These are phyloP conservation scores for Florisuga fusca DNA, from an alignment of 2,797 vertebrate genomes.

Conservation along the genomic window DNA sequence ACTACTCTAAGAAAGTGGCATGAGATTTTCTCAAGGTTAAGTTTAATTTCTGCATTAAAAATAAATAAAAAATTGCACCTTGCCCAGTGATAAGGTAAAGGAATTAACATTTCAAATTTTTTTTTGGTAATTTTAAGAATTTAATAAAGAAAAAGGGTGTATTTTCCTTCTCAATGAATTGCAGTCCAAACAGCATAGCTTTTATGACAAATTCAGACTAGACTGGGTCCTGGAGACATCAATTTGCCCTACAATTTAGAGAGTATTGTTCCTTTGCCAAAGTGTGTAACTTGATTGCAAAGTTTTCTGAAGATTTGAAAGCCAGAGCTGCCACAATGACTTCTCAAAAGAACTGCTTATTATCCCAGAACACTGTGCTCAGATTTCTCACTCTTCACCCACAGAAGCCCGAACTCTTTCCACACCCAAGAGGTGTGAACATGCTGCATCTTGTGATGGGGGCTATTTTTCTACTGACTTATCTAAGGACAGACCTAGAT, in stretches of 20 bases:
- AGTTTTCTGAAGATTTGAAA: constrained; percentile 20
- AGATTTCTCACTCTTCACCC: neutral
- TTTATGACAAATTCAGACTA: neutral
- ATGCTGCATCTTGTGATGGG: neutral
- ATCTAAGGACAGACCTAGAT: neutral
- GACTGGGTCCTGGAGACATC: neutral
- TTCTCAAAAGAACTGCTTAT: neutral
- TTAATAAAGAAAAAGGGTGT: neutral
- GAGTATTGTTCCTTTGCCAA: neutral
- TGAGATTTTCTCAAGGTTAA: neutral
- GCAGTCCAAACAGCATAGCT: neutral
- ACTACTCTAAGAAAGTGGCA: neutral
- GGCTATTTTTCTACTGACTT: neutral
- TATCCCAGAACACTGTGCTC: neutral
- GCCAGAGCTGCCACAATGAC: neutral
- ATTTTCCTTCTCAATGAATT: neutral
- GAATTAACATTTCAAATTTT: neutral
- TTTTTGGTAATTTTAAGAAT: neutral
- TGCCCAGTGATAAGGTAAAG: neutral
- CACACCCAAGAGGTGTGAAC: neutral
- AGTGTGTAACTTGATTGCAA: neutral
- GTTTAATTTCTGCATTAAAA: neutral
- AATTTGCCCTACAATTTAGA: neutral
- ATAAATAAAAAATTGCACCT: neutral
- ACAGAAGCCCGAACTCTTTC: neutral